Conservation (phyloP, 2,888 invertebrate species). For the Heteromyza rotundicornis region DNA sequence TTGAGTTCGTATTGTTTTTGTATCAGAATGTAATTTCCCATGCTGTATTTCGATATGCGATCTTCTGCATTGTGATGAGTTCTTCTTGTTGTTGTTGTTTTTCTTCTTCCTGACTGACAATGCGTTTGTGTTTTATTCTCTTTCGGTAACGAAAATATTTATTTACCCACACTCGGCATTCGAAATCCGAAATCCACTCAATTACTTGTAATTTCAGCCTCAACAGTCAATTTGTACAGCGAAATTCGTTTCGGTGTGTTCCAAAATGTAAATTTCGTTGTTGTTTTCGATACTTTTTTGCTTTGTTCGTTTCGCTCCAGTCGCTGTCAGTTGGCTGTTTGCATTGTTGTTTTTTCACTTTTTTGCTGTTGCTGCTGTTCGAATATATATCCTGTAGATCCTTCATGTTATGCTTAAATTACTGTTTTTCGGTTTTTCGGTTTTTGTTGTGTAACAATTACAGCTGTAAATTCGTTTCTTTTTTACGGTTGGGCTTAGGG, state of each 20-base stretch:
- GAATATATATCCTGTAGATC: background rate
- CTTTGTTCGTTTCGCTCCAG: too few relatives aligned
- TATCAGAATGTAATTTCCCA: too few relatives aligned
- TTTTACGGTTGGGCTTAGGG: too few relatives aligned
- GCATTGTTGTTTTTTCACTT: too few relatives aligned
- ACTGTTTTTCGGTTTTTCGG: too few relatives aligned
- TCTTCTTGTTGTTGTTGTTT: background rate
- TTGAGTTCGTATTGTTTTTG: too few relatives aligned
- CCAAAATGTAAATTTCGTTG: background rate
- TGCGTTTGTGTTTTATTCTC: background rate
- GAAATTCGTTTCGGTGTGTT: background rate
- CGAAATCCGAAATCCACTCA: slow-evolving; percentile 29
- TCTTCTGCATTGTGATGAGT: too few relatives aligned
- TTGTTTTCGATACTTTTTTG: slow-evolving; percentile 8
- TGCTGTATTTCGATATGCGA: too few relatives aligned
- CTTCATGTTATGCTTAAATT: slow-evolving; percentile 10
- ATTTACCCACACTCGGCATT: slow-evolving; percentile 1
- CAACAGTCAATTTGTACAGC: slow-evolving; percentile 34
- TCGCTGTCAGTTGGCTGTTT: too few relatives aligned
- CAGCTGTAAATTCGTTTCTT: slow-evolving; percentile 4
- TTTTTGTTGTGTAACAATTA: slow-evolving; percentile 18
- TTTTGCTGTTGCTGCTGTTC: background rate
- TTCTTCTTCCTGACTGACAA: background rate
- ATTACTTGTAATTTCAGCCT: slow-evolving; percentile 53
- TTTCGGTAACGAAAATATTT: background rate